Conservation (phyloP, 1,140 invertebrate species). For the Brachionus paranguensis region DNA sequence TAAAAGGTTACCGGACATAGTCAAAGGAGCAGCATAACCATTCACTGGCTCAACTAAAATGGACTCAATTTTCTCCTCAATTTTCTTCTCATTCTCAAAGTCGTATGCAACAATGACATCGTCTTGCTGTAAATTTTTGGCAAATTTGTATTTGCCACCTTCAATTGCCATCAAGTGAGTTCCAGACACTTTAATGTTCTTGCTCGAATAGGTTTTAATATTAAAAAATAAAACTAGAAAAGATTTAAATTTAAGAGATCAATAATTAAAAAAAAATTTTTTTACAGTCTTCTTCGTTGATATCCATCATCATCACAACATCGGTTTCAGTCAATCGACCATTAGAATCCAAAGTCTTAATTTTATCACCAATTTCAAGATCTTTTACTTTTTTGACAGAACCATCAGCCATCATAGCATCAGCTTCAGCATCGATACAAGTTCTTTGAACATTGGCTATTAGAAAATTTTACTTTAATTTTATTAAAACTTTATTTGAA, state of each 20-base stretch:
- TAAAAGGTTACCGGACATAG: constrained; percentile 74
- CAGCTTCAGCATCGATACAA: constrained; percentile 22
- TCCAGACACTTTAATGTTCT: constrained; percentile 18
- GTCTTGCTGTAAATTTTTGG: constrained; percentile 8
- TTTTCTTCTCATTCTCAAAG: neutral
- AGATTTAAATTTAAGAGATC: neutral
- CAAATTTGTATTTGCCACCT: constrained; percentile 17
- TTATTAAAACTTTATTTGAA: neutral
- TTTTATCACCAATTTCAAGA: constrained; percentile 34
- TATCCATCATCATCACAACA: constrained; percentile 37
- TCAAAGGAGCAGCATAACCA: constrained; percentile 69
- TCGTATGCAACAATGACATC: constrained; percentile 6
- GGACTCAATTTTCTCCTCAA: constrained; percentile 14
- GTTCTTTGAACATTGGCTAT: constrained; percentile 28
- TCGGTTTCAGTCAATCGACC: constrained; percentile 25
- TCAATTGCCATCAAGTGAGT: constrained; percentile 30
- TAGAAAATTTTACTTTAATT: neutral
- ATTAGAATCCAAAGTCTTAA: constrained; percentile 17
- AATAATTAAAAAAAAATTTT: neutral
- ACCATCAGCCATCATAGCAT: constrained; percentile 31
- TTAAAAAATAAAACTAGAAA: constrained; percentile 33
- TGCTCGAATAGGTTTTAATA: constrained; percentile 1
- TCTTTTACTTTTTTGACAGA: neutral
- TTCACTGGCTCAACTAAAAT: constrained; percentile 13
- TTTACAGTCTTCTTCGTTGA: constrained; percentile 6